Evolutionary conservation across 2,797 vertebrate species (phyloP).

Genomic region (Loriculus beryllinus): DNA sequence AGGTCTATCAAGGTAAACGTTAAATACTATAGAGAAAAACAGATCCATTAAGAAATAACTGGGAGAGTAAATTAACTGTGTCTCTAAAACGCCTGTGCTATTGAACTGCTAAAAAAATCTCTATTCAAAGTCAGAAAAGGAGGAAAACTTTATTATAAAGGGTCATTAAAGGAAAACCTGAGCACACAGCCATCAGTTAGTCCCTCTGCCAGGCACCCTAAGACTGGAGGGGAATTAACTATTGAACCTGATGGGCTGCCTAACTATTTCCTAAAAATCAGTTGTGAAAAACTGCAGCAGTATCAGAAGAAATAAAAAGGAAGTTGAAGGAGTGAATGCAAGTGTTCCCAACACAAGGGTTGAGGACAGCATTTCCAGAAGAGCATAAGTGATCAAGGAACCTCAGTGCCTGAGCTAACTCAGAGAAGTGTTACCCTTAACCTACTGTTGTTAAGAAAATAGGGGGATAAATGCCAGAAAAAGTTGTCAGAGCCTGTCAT

Average conservation of each 20-base stretch:
- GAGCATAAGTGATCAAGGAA: fast-evolving
- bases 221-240: neutral
- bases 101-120: conserved; percentile 54
- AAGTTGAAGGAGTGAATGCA: neutral
- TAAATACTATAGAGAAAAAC: conserved; percentile 2
- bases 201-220: neutral
- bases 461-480: neutral
- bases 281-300: neutral
- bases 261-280: neutral
- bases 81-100: conserved; percentile 24
- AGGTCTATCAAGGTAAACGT: conserved; percentile 1
- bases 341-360: neutral
- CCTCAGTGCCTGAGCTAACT: neutral
- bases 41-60: conserved; percentile 47
- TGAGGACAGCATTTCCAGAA: neutral
- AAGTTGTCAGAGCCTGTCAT: neutral
- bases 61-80: conserved; percentile 38
- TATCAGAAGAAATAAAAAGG: neutral
- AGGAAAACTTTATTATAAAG: conserved; percentile 47
- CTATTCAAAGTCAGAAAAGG: conserved; percentile 30
- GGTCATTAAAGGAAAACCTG: conserved; percentile 36
- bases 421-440: neutral
- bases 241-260: neutral
- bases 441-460: neutral
- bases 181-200: neutral